phyloP scores from a whole-genome alignment of 2,888 invertebrate species.

The Malacosoma neustria region DNA sequence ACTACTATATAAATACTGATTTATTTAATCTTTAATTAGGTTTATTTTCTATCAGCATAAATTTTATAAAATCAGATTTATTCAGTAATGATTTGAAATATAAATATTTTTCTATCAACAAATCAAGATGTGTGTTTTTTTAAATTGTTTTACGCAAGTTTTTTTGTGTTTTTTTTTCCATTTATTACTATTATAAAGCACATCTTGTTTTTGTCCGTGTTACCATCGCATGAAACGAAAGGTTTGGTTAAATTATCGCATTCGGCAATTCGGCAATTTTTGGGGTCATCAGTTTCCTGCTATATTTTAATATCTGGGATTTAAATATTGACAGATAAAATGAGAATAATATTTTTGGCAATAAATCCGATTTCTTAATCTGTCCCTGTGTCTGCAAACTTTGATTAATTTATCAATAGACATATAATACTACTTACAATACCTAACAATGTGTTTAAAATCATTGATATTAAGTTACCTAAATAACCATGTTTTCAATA shows the following conservation, averaged over 20 bases:
- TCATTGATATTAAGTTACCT: too few relatives aligned
- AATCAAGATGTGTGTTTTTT: neutral
- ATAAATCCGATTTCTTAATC: too few relatives aligned
- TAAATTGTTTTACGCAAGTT: neutral
- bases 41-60: neutral
- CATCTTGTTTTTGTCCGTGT: constrained; percentile 10
- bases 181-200: too few relatives aligned
- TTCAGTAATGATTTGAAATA: neutral
- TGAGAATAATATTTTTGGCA: neutral
- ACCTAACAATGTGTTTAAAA: too few relatives aligned
- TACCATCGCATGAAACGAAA: constrained; percentile 23
- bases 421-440: too few relatives aligned
- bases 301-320: constrained; percentile 3
- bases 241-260: constrained; percentile 10
- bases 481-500: too few relatives aligned
- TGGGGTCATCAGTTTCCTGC: constrained; percentile 22
- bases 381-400: too few relatives aligned
- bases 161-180: too few relatives aligned
- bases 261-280: too few relatives aligned
- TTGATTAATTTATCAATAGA: too few relatives aligned
- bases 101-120: neutral
- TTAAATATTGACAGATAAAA: neutral
- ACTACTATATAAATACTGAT: neutral
- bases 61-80: neutral
- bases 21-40: neutral